Base-by-base conservation (phyloP, 2,888 invertebrate genomes). In the Aphodius granarius region DNA sequence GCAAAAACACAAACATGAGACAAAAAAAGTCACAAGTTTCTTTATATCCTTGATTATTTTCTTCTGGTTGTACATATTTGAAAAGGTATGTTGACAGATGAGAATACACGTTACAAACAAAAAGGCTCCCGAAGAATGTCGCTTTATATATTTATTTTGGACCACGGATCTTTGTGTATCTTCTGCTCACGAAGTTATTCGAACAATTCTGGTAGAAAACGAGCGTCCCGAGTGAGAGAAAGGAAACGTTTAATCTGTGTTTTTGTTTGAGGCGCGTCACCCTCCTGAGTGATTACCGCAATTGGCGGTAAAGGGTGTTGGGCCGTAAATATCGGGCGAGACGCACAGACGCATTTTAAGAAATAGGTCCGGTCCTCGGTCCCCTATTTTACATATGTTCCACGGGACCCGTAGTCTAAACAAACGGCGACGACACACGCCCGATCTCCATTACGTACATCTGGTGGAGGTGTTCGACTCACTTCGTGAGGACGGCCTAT, bases 211-310 rank as follows among this genome's bases (percentile, higher is more conserved):
- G 6, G 6, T 6, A 43, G 9, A 43, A 43, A 43, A 43, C 43
- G 43, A 43, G 43, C 43, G 13, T 2, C 2, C 9, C 43, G 43
- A 6, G 43, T 13, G 2, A 20, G 68, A 22, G 68, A 43, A 43
- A 68, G 68, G 68, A 68, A 68, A 68, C 68, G 68, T 22, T 68
- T 68, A 68, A 68, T 68, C 68, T 20, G 21, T 15, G 68, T 68
- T 68, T 68, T 68, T 68, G 68, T 68, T 68, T 68, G 20, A n/a
- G 68, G 19, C 21, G 68, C 68, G 68, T 21, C 68, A 68, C 68
- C 68, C 68, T 43, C 43, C 21, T 68, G 68, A 68, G 21, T 68
- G 68, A 68, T 68, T 68, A 68, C 68, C 68, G 22, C 68, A 68
- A 68, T 68, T 68, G 68, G 68, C 20, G 68, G 21, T 20, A 68